Evolutionary conservation across 2,888 invertebrate genomes (phyloP).

Genomic region (Amphipyra berbera): DNA sequence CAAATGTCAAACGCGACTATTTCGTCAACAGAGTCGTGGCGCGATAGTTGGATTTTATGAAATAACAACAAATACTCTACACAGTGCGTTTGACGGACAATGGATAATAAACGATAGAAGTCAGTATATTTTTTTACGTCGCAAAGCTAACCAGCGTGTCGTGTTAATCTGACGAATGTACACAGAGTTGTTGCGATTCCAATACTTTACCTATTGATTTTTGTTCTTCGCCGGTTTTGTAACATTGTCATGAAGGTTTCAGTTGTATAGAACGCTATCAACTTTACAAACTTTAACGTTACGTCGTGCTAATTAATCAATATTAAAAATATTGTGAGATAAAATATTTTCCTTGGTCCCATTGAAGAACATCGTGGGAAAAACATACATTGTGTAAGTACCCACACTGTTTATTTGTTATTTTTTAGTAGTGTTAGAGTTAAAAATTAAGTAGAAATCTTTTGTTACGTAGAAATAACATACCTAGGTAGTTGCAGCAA

Average conservation of each 20-base stretch:
- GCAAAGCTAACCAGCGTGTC: conserved; percentile 73
- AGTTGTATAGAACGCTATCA: conserved; percentile 68
- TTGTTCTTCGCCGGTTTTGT: conserved; percentile 85
- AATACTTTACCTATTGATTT: conserved; percentile 83
- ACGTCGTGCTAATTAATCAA: conserved; percentile 53
- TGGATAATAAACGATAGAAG: conserved; percentile 82
- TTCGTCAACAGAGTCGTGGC: conserved; percentile 90
- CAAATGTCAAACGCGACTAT: conserved; percentile 92
- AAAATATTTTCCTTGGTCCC: conserved; percentile 65
- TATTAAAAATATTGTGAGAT: conserved; percentile 65
- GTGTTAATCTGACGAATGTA: conserved; percentile 74
- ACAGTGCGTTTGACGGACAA: conserved; percentile 82
- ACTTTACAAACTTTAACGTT: conserved; percentile 46
- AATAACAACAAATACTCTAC: conserved; percentile 86
- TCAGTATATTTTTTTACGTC: conserved; percentile 76
- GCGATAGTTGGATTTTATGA: conserved; percentile 88
- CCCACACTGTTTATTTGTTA: conserved; percentile 50
- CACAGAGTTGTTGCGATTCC: conserved; percentile 77
- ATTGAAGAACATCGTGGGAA: conserved; percentile 80
- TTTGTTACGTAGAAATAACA: conserved; percentile 3
- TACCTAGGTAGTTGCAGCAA: conserved; percentile 6
- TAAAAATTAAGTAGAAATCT: conserved; percentile 1
- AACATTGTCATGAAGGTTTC: conserved; percentile 82
- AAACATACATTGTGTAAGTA: conserved; percentile 75
- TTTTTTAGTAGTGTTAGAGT: conserved; percentile 21